Evolutionary conservation across 2,797 vertebrate species (phyloP).

Genomic region (Eupleurogrammus muticus): DNA sequence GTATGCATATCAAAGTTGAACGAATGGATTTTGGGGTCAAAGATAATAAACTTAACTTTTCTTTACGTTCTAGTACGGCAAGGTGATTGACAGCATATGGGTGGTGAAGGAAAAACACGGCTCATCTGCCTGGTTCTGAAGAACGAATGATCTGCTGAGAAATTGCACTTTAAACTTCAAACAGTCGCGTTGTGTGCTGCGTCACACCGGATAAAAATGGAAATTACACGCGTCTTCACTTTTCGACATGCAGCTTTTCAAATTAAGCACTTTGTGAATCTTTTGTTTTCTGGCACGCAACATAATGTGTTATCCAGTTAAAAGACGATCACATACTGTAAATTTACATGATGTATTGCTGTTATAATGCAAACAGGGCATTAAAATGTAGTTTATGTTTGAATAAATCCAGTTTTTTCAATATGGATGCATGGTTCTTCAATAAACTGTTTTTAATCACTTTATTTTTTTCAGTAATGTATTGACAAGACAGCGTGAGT

Average conservation of each 20-base stretch:
- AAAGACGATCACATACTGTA: constrained; percentile 2
- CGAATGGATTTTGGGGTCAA: not conserved
- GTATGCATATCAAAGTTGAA: not conserved
- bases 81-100: constrained; percentile 90
- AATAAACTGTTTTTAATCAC: not conserved
- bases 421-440: not conserved
- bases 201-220: constrained; percentile 15
- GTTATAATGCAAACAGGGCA: not conserved
- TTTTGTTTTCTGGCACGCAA: constrained; percentile 15
- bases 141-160: constrained; percentile 24
- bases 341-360: constrained; percentile 20
- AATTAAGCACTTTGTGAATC: not conserved
- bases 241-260: not conserved
- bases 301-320: constrained; percentile 6
- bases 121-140: constrained; percentile 80
- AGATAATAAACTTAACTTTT: constrained; percentile 33
- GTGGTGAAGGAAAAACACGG: constrained; percentile 87
- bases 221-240: not conserved
- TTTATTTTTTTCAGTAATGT: constrained; percentile 16
- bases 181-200: constrained; percentile 33
- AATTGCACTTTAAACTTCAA: constrained; percentile 56
- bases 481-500: constrained; percentile 26
- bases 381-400: constrained; percentile 11
- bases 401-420: constrained; percentile 51
- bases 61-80: constrained; percentile 84